Conservation (phyloP, 2,797 vertebrate genomes). For the Anguilla marmorata region DNA sequence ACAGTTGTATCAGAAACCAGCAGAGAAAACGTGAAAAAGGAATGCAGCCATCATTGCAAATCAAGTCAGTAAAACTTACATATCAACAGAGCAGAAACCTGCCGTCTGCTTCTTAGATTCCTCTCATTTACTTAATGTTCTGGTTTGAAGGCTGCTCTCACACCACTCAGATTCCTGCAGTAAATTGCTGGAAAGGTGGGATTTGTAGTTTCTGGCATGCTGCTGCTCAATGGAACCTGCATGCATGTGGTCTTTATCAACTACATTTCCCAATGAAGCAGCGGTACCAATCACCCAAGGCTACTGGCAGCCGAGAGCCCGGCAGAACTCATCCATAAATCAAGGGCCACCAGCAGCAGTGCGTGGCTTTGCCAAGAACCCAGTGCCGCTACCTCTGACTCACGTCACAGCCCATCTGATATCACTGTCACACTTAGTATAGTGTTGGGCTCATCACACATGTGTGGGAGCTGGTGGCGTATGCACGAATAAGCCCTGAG, state of each 20-base stretch:
- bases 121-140: conserved; percentile 20
- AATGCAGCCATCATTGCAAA: not conserved
- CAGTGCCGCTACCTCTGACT: not conserved
- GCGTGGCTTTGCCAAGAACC: conserved; percentile 20
- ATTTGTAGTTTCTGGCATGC: conserved; percentile 32
- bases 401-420: not conserved
- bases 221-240: not conserved
- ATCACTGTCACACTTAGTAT: not conserved
- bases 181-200: conserved; percentile 36
- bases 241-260: conserved; percentile 13
- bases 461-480: not conserved
- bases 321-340: conserved; percentile 27
- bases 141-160: conserved; percentile 25
- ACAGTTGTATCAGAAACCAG: not conserved
- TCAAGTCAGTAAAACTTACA: conserved; percentile 23
- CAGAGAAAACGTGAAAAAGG: not conserved
- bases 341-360: conserved; percentile 13
- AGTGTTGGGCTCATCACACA: not conserved
- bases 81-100: conserved; percentile 20
- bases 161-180: conserved; percentile 30
- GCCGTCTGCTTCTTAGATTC: not conserved
- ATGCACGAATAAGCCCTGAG: not conserved
- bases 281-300: not conserved
- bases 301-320: conserved; percentile 21
- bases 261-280: conserved; percentile 35